Conservation (phyloP, 2,113 vertebrate species). For the Corythornis madagascariensis region DNA sequence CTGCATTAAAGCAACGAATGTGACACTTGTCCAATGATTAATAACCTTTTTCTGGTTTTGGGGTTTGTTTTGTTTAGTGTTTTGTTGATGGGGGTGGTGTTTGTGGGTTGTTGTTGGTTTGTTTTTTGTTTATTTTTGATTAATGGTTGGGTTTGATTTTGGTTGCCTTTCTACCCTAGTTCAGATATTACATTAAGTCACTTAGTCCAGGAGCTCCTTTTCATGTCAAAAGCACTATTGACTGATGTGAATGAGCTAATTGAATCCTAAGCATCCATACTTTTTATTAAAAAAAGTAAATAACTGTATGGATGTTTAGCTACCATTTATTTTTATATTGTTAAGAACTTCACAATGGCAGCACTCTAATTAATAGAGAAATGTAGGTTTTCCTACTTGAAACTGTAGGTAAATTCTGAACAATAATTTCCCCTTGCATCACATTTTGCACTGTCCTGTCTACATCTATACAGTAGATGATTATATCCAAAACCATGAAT, state of each 20-base stretch:
- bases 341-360: slow-evolving; percentile 10
- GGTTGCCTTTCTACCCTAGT: background rate
- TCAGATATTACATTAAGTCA: background rate
- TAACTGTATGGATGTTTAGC: background rate
- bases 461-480: background rate
- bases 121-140: background rate
- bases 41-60: background rate
- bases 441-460: background rate
- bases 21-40: background rate
- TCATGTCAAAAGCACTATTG: background rate
- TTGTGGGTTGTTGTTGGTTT: no score
- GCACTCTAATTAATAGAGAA: slow-evolving; percentile 13
- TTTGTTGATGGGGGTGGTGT: no score
- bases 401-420: background rate
- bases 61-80: background rate
- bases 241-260: background rate
- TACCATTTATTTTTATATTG: slow-evolving; percentile 15
- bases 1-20: background rate
- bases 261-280: background rate
- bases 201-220: background rate
- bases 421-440: background rate
- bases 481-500: background rate
- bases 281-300: background rate
- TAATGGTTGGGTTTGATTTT: background rate
- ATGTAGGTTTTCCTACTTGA: background rate